Percentiles rank a stretch among this genome's conserved stretches.
Conservation (phyloP, 2,797 vertebrate genomes). For the Enteromius thamalakanensis region DNA sequence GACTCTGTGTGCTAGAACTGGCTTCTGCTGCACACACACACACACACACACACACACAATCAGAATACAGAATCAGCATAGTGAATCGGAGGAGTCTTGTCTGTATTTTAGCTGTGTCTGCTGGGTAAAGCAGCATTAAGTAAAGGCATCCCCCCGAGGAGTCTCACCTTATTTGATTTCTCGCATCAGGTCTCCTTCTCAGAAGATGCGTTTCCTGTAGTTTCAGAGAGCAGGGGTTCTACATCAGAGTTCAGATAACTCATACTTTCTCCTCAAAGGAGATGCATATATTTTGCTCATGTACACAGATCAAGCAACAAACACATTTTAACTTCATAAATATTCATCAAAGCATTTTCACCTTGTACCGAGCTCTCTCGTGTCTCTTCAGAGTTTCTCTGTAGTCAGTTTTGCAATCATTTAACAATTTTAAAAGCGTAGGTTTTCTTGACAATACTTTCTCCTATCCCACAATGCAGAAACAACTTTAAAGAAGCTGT, state of each 20-base stretch:
- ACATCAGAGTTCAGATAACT: slow-evolving; percentile 26
- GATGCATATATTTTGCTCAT: slow-evolving; percentile 3
- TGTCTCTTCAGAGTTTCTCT: background rate
- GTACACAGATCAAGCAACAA: background rate
- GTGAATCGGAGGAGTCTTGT: slow-evolving; percentile 5
- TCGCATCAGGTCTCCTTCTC: background rate
- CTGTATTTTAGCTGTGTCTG: slow-evolving; percentile 1
- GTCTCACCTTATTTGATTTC: slow-evolving; percentile 20
- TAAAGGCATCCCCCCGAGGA: slow-evolving; percentile 17
- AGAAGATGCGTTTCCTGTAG: slow-evolving; percentile 2
- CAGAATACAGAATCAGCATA: slow-evolving; percentile 38
- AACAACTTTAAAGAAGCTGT: background rate
- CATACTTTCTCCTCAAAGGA: slow-evolving; percentile 15
- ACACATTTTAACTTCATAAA: background rate
- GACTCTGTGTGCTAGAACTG: slow-evolving; percentile 48
- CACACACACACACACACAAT: slow-evolving; percentile 28
- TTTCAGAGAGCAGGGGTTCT: background rate
- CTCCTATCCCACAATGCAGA: background rate
- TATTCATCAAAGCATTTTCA: background rate
- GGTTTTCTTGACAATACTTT: background rate
- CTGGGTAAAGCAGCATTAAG: slow-evolving; percentile 10
- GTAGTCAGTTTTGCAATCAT: background rate
- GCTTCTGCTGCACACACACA: slow-evolving; percentile 14
- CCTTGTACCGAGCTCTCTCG: background rate
- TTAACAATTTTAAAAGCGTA: background rate